Conservation (phyloP, 2,113 vertebrate species). For the Pitta sordida region DNA sequence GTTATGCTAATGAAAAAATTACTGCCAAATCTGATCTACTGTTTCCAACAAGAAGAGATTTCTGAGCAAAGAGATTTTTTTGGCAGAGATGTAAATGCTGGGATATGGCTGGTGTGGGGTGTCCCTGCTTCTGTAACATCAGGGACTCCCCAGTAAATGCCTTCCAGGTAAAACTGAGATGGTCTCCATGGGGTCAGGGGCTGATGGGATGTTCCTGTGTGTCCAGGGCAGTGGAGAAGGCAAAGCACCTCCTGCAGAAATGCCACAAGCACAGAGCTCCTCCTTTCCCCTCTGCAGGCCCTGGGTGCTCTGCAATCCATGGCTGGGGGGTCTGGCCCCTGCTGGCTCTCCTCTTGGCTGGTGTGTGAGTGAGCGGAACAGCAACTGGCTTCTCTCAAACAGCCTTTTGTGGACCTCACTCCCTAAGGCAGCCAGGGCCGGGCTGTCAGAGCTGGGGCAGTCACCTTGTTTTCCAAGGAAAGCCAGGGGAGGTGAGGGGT, state of each 20-base stretch:
- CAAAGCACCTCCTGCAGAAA: background rate
- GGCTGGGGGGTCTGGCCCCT: background rate
- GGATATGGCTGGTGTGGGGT: background rate
- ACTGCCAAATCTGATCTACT: background rate
- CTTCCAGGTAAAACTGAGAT: background rate
- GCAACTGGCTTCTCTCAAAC: background rate
- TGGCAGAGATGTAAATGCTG: background rate
- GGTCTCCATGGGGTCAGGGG: rapidly evolving
- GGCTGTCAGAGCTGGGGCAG: background rate
- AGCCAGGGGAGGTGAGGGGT: background rate
- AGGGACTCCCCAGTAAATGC: background rate
- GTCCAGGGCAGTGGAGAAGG: background rate
- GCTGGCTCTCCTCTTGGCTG: background rate
- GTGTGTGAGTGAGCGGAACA: no score
- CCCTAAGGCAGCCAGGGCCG: background rate
- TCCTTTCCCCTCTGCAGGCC: background rate
- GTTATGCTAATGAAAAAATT: background rate
- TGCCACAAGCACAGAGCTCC: background rate
- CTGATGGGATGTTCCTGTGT: background rate
- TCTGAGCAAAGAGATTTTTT: background rate
- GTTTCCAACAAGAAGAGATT: background rate
- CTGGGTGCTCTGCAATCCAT: background rate
- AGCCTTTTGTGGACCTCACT: background rate
- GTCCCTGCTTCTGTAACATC: background rate
- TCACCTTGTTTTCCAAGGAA: background rate